A percentile compares a stretch with the other conserved stretches of the same genome.
Conservation (phyloP, 1,140 invertebrate species). For the Drosophila ogumai region DNA sequence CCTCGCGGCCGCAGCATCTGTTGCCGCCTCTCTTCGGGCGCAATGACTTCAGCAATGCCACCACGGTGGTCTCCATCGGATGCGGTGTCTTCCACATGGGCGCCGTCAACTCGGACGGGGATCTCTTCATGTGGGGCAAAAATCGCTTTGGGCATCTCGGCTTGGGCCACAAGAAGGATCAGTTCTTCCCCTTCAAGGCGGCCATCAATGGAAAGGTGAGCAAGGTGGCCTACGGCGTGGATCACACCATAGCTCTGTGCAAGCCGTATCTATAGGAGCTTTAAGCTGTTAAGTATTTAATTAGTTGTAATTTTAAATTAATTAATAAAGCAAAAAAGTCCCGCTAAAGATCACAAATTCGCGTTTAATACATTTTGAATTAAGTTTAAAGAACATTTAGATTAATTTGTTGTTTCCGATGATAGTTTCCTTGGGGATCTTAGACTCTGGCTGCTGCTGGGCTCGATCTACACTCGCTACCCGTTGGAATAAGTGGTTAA, state of each 20-base stretch:
- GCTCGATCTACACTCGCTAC: slow-evolving; percentile 35
- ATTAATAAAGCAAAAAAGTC: not conserved
- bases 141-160: slow-evolving; percentile 94
- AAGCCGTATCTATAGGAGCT: slow-evolving; percentile 87
- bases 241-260: slow-evolving; percentile 93
- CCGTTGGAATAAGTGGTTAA: slow-evolving; percentile 59
- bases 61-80: slow-evolving; percentile 88
- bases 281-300: not conserved
- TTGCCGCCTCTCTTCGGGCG: slow-evolving; percentile 93
- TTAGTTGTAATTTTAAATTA: not conserved
- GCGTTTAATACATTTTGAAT: slow-evolving; percentile 83
- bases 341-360: slow-evolving; percentile 77
- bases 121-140: slow-evolving; percentile 96
- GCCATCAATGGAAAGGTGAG: slow-evolving; percentile 90
- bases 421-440: slow-evolving; percentile 44
- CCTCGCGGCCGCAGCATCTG: slow-evolving; percentile 89
- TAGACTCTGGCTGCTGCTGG: slow-evolving; percentile 15
- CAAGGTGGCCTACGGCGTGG: slow-evolving; percentile 92
- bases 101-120: slow-evolving; percentile 91
- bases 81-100: slow-evolving; percentile 92
- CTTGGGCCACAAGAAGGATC: slow-evolving; percentile 91
- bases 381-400: slow-evolving; percentile 81
- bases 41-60: slow-evolving; percentile 92
- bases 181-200: slow-evolving; percentile 95
- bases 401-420: slow-evolving; percentile 68